Percentiles rank a stretch among this genome's conserved stretches.
Conservation (phyloP, 2,797 vertebrate genomes). For the Ctenopoma multispine region DNA sequence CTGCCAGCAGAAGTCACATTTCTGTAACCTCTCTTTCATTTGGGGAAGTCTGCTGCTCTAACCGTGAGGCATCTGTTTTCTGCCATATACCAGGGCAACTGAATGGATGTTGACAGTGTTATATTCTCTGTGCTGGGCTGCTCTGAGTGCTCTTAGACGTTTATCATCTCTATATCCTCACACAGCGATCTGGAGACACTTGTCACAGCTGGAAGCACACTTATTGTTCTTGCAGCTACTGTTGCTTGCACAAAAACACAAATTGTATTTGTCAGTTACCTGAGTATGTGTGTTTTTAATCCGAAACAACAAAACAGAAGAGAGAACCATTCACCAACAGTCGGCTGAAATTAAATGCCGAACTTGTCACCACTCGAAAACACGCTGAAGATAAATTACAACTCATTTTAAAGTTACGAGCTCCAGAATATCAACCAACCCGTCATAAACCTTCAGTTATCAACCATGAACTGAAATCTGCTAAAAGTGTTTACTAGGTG, state of each 20-base stretch:
- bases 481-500: not conserved
- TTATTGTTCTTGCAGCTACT: not conserved
- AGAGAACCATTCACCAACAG: not conserved
- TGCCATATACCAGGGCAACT: not conserved
- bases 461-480: not conserved
- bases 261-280: not conserved
- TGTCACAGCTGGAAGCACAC: constrained; percentile 36
- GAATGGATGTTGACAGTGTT: constrained; percentile 22
- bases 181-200: constrained; percentile 13
- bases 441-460: not conserved
- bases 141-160: constrained; percentile 27
- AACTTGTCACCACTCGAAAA: not conserved
- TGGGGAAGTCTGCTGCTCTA: constrained; percentile 16
- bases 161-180: constrained; percentile 29
- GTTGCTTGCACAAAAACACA: not conserved
- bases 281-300: not conserved
- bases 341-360: not conserved
- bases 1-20: constrained; percentile 12
- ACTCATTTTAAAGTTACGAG: not conserved
- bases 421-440: not conserved
- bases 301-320: not conserved
- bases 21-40: constrained; percentile 18
- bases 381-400: not conserved
- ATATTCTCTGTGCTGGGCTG: not conserved
- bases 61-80: not conserved